Conservation (phyloP, 2,113 vertebrate genomes). For the Gymnogyps californianus region DNA sequence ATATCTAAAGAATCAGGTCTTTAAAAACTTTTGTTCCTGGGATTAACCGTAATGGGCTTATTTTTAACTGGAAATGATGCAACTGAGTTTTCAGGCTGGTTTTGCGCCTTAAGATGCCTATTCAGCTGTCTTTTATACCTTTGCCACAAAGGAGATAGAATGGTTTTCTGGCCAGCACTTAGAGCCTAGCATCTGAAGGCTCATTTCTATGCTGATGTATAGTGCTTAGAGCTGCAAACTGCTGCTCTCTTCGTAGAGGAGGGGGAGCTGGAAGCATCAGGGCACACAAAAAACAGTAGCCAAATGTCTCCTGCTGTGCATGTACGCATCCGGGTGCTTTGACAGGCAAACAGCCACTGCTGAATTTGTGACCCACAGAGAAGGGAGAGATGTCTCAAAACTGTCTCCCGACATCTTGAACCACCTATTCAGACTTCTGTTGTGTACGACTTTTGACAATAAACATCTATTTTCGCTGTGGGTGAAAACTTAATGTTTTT, state of each 20-base stretch:
- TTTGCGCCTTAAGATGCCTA: neutral
- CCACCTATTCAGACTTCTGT: neutral
- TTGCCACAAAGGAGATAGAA: neutral
- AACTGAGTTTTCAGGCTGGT: neutral
- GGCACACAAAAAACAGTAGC: neutral
- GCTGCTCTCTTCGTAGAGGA: neutral
- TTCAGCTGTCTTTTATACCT: neutral
- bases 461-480: neutral
- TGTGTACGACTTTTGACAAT: fast-evolving
- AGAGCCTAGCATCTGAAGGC: neutral
- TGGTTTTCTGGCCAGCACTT: neutral
- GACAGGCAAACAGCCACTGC: neutral
- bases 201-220: neutral
- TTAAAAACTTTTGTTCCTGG: neutral
- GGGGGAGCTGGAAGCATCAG: neutral
- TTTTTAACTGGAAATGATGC: neutral
- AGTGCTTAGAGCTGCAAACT: neutral
- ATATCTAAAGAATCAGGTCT: neutral
- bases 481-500: neutral
- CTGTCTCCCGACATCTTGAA: neutral
- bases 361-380: neutral
- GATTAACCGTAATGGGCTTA: neutral
- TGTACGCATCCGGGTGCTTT: fast-evolving
- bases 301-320: neutral
- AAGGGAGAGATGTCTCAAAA: neutral